phyloP scores from a whole-genome alignment of 2,888 invertebrate genomes.

The Mimachlamys varia region DNA sequence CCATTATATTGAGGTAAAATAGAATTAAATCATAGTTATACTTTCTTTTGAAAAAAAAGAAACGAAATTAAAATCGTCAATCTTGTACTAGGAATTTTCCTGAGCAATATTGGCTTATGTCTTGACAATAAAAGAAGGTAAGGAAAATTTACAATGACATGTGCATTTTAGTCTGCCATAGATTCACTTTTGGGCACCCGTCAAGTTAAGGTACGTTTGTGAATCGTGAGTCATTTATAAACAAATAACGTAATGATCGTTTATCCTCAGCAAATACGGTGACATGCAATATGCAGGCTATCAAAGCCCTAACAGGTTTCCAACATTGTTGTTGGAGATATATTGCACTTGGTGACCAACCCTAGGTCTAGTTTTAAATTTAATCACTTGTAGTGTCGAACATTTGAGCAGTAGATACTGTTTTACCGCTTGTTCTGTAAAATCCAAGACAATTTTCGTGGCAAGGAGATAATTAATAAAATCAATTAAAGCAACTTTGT shows the following conservation, averaged over 20 bases:
- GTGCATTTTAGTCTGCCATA: background rate
- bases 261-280: background rate
- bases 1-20: slow-evolving; percentile 10
- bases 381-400: no score
- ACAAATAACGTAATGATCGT: slow-evolving; percentile 6
- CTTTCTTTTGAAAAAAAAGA: slow-evolving; percentile 7
- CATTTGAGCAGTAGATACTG: no score
- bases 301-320: background rate
- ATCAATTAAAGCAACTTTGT: no score
- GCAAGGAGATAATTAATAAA: no score
- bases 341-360: background rate
- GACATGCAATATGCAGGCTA: slow-evolving; percentile 12
- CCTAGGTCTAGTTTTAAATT: no score
- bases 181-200: background rate
- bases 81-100: background rate
- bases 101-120: slow-evolving; percentile 16
- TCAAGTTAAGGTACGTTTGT: background rate
- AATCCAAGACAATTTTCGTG: no score
- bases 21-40: slow-evolving; percentile 31
- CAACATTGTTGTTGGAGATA: background rate
- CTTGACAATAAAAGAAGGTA: slow-evolving; percentile 1
- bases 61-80: slow-evolving; percentile 21
- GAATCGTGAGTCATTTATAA: slow-evolving; percentile 10
- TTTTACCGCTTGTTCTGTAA: no score
- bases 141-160: slow-evolving; percentile 34